Evolutionary conservation across 2,888 invertebrate species (phyloP).

Genomic region (Drosophila merina): DNA sequence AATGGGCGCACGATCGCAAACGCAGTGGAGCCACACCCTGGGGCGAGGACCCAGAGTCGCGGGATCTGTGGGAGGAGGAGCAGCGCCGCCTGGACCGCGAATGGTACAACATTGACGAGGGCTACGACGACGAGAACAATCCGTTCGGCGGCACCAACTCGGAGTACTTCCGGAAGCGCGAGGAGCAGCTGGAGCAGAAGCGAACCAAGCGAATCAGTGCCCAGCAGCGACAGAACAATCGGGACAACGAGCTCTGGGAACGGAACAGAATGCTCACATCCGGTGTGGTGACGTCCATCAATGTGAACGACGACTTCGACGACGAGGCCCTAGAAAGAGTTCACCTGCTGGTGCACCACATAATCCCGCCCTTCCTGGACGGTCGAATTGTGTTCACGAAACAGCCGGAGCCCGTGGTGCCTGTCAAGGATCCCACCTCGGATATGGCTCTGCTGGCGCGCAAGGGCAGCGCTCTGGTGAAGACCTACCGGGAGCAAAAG

Average conservation of each 20-base stretch:
- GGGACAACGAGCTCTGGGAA: conserved; percentile 99
- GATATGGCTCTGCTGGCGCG: conserved; percentile 98
- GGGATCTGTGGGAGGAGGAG: conserved; percentile 94
- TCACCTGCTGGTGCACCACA: conserved; percentile 98
- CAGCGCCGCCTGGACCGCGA: conserved; percentile 96
- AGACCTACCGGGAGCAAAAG: conserved; percentile 96
- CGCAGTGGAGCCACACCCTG: conserved; percentile 88
- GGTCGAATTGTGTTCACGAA: conserved; percentile 99
- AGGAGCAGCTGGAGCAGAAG: conserved; percentile 95
- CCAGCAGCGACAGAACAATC: conserved; percentile 97
- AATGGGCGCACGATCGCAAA: conserved; percentile 89
- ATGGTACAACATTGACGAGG: conserved; percentile 98
- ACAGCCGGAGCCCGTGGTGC: conserved; percentile 99
- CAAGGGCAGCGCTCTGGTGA: conserved; percentile 96
- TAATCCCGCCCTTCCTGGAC: conserved; percentile 99
- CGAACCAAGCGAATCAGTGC: conserved; percentile 97
- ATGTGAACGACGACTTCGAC: conserved; percentile 96
- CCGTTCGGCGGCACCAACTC: conserved; percentile 95
- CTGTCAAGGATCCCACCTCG: conserved; percentile 96
- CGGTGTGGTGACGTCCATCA: conserved; percentile 95
- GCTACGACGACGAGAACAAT: conserved; percentile 95
- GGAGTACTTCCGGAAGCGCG: conserved; percentile 96
- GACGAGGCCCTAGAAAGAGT: conserved; percentile 98
- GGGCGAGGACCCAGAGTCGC: conserved; percentile 89
- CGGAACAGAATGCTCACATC: conserved; percentile 98